These are phyloP conservation scores for Netelia fuscicornis DNA, from an alignment of 2,888 invertebrate genomes.

Conservation along the genomic window DNA sequence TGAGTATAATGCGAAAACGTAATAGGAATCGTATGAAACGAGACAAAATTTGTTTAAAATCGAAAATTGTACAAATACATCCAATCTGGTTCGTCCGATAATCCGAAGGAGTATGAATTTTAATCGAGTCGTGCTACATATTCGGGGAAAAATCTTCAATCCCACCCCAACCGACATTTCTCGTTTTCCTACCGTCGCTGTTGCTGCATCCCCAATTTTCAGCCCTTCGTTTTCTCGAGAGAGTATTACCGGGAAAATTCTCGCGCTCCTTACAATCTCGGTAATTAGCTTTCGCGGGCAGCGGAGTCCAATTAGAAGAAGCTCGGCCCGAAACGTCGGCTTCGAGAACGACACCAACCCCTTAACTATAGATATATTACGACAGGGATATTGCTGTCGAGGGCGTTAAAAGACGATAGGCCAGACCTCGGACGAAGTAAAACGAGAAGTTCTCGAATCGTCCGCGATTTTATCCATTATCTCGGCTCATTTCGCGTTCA, in stretches of 20 bases:
- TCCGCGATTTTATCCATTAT: conserved; percentile 47
- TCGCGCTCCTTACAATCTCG: conserved; percentile 65
- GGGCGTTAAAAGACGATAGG: conserved; percentile 64
- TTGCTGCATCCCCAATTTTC: conserved; percentile 45
- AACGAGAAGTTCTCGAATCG: conserved; percentile 46
- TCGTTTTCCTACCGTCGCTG: conserved; percentile 9
- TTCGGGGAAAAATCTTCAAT: conserved; percentile 42
- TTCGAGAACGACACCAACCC: conserved; percentile 20
- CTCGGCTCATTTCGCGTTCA: conserved; percentile 35
- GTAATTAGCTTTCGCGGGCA: conserved; percentile 67
- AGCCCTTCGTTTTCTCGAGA: conserved; percentile 49
- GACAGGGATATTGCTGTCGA: conserved; percentile 61
- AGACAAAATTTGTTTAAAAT: conserved; percentile 15
- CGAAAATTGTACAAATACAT: conserved; percentile 40
- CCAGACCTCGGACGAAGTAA: conserved; percentile 36
- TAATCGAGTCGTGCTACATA: conserved; percentile 44
- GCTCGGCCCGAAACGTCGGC: conserved; percentile 36
- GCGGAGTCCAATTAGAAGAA: conserved; percentile 66
- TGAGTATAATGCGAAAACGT: conserved; percentile 79
- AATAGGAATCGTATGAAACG: conserved; percentile 25
- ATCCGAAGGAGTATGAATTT: conserved; percentile 51
- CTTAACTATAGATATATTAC: conserved; percentile 3
- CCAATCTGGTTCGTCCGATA: conserved; percentile 41
- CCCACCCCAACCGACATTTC: conserved; percentile 25
- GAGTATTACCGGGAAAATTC: conserved; percentile 53